phyloP scores from a whole-genome alignment of 2,797 vertebrate species.

The Sebastiscus albofasciatus region DNA sequence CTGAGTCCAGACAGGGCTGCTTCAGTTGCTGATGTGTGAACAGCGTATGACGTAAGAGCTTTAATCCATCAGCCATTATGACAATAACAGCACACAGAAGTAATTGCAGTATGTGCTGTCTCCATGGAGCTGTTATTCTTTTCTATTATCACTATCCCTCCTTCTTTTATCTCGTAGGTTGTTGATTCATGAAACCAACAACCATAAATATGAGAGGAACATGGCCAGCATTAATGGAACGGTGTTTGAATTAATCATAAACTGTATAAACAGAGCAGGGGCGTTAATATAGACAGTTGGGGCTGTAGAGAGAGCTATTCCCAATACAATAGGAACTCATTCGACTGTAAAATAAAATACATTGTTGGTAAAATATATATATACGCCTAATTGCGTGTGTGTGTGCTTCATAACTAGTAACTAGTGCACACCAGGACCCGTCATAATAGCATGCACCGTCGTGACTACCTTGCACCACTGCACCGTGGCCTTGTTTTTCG shows the following conservation, averaged over 20 bases:
- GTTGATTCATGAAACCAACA: background rate
- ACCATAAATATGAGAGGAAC: background rate
- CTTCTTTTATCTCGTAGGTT: background rate
- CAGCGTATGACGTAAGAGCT: conserved; percentile 15
- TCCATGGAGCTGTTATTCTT: conserved; percentile 11
- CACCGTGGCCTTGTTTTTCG: too few species aligned
- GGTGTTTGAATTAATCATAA: background rate
- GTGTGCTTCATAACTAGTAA: too few species aligned
- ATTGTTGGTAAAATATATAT: too few species aligned
- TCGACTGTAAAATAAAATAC: too few species aligned
- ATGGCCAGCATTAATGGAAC: background rate
- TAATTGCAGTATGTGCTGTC: conserved; percentile 22
- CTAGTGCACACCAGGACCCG: too few species aligned
- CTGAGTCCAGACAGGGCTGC: conserved; percentile 3
- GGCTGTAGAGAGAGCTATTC: too few species aligned
- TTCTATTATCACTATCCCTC: background rate
- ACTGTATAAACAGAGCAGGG: background rate
- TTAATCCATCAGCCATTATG: conserved; percentile 29
- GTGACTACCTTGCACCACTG: too few species aligned
- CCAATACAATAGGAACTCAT: too few species aligned
- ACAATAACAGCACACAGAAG: conserved; percentile 11
- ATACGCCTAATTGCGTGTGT: too few species aligned
- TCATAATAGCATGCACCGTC: too few species aligned
- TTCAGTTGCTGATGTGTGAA: conserved; percentile 26
- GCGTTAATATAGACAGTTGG: too few species aligned